phyloP scores from a whole-genome alignment of 2,113 vertebrate genomes.

The Neogobius melanostomus region DNA sequence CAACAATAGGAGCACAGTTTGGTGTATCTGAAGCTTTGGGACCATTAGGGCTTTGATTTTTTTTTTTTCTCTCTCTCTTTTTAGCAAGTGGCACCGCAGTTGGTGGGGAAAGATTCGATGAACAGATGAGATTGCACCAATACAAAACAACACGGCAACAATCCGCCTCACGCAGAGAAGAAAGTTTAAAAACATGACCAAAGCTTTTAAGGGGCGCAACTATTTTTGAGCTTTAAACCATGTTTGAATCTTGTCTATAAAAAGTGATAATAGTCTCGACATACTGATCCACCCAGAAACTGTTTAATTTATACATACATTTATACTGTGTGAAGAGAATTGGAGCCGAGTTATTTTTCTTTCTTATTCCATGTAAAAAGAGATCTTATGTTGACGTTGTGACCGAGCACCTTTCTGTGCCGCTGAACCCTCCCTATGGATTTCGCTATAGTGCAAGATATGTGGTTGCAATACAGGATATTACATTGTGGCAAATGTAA shows the following conservation, averaged over 20 bases:
- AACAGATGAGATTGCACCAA: not conserved
- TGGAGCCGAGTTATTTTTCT: too few relatives aligned
- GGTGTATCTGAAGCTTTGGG: not conserved
- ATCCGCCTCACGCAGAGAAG: not conserved
- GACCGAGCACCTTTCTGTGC: not conserved
- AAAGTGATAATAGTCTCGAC: too few relatives aligned
- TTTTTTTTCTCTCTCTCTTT: not conserved
- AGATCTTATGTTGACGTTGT: too few relatives aligned
- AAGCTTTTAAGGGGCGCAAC: not conserved
- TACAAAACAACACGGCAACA: not conserved
- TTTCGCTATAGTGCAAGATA: not conserved
- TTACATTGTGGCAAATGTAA: not conserved
- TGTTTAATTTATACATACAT: too few relatives aligned
- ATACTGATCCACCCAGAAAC: too few relatives aligned
- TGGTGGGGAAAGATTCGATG: constrained; percentile 4
- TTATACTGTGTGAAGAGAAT: too few relatives aligned
- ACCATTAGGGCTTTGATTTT: not conserved
- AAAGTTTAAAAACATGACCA: not conserved
- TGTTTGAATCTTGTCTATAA: too few relatives aligned
- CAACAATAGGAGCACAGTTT: not conserved
- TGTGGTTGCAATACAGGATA: not conserved
- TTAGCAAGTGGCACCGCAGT: not conserved
- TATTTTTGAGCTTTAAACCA: too few relatives aligned
- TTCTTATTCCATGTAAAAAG: too few relatives aligned
- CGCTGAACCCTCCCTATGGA: not conserved